Percentiles rank a stretch among this genome's conserved stretches.
Conservation (phyloP, 2,888 invertebrate genomes). For the Brachyptera risi region DNA sequence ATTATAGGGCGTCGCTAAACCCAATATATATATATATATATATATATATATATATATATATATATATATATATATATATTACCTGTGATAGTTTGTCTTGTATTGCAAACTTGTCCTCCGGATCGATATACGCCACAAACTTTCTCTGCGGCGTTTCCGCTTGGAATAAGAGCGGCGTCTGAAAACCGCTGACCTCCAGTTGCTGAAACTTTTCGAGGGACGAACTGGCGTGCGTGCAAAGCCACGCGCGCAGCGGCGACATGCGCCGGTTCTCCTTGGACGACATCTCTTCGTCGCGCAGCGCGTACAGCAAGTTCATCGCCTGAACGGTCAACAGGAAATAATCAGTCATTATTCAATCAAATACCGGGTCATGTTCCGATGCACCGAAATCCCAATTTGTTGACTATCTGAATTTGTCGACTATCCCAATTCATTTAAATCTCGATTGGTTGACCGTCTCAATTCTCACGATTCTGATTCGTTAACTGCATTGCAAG, state of each 20-base stretch:
- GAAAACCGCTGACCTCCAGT: slow-evolving; percentile 56
- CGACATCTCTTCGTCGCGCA: slow-evolving; percentile 74
- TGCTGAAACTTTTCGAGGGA: slow-evolving; percentile 80
- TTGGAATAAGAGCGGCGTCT: slow-evolving; percentile 76
- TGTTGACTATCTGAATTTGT: too few relatives aligned
- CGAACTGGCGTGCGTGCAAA: slow-evolving; percentile 78
- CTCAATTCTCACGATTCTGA: too few relatives aligned
- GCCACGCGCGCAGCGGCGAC: slow-evolving; percentile 87
- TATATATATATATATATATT: too few relatives aligned
- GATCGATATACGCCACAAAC: slow-evolving; percentile 92
- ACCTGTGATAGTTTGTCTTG: slow-evolving; percentile 95
- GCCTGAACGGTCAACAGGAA: slow-evolving; percentile 51
- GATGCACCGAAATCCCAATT: too few relatives aligned
- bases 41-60: too few relatives aligned
- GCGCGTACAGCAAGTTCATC: slow-evolving; percentile 84
- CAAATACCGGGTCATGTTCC: too few relatives aligned
- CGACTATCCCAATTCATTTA: too few relatives aligned
- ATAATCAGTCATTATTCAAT: too few relatives aligned
- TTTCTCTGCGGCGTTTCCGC: slow-evolving; percentile 82
- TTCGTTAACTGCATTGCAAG: too few relatives aligned
- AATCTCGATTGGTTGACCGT: too few relatives aligned
- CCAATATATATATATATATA: too few relatives aligned
- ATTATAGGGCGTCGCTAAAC: too few relatives aligned
- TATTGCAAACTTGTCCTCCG: slow-evolving; percentile 78
- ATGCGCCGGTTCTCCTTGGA: slow-evolving; percentile 71